Base-by-base conservation (phyloP, 2,113 vertebrate species). In the Oncorhynchus kisutch region DNA sequence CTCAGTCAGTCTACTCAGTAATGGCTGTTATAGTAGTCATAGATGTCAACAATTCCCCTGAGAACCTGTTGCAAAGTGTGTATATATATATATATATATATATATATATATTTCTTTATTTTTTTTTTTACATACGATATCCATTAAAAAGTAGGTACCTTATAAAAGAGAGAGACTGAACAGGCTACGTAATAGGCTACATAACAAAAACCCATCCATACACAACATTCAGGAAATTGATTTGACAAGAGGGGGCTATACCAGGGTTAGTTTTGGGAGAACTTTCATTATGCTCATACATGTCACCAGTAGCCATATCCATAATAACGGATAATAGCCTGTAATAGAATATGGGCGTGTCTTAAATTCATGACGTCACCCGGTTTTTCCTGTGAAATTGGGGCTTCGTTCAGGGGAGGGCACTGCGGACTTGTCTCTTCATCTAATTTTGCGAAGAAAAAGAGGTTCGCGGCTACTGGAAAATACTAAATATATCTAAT, bases 291-390 rank as follows among this genome's bases (percentile, higher is more conserved):
- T 1, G 20, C 54, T 57, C 54, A 57, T 57, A 20, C 54, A 57
- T 57, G 16, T 57, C 20, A 57, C 39, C 9, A 45, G 39, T 57
- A 5, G 39, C 9, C 39, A 57, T 20, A 0, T 18, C 27, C 16
- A 67, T 11, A 45, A 45, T 45, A 45, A 45, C 39, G 39, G 39
- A 11, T 45, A 45, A 45, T 45, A 3, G 34, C 34, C 3, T 14
- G 65, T 67, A 18, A 25, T 29, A 16, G 1, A 27, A 9, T 27
- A 64, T 13, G 78, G 71, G 72, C 34, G 48, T 5, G 76, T 74
- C 49, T 67, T 70, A 2, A 0, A 14, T 4, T n/a, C 29, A 49
- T 86, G 79, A 88, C 82, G 85, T 79, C 5, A 12, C 2, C 11
- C 7, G 60, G 22, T 8, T 66, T 73, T 65, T 34, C 39, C 39